Percentiles rank a stretch among this genome's conserved stretches.
phyloP scores from a whole-genome alignment of 2,113 vertebrate genomes.

The Psophia crepitans region DNA sequence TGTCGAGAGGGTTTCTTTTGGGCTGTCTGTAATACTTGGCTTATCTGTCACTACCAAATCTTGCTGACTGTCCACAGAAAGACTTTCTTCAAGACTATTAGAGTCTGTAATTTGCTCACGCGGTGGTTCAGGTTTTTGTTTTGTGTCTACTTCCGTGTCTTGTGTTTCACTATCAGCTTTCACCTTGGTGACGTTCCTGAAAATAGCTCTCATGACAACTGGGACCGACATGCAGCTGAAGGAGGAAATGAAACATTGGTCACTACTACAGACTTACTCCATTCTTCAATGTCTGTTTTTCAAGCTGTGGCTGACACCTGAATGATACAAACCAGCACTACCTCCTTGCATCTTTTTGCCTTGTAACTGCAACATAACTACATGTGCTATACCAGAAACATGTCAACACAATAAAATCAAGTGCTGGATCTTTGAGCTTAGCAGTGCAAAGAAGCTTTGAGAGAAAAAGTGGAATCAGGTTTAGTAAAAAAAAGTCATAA shows the following conservation, averaged over 20 bases:
- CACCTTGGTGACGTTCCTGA: slow-evolving; percentile 41
- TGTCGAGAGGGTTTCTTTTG: not conserved
- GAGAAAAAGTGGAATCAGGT: not conserved
- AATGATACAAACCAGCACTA: not conserved
- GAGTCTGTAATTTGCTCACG: not conserved
- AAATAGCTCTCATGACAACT: slow-evolving; percentile 76
- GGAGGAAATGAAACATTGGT: not conserved
- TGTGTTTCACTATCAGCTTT: not conserved
- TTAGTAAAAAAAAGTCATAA: not conserved
- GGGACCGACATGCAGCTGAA: slow-evolving; percentile 84
- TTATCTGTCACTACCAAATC: not conserved
- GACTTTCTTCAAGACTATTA: not conserved
- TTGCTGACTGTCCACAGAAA: not conserved
- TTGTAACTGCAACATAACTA: not conserved
- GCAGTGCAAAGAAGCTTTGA: not conserved
- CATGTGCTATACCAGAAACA: not conserved
- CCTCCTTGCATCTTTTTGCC: not conserved
- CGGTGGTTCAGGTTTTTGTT: not conserved
- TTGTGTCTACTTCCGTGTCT: not conserved
- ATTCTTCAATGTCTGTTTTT: not conserved
- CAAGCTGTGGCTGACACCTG: not conserved
- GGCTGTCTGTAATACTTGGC: not conserved
- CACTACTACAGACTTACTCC: not conserved
- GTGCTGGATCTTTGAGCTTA: not conserved
- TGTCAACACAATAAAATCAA: not conserved